Base-by-base conservation (phyloP, 2,888 invertebrate genomes). In the Ametastegia equiseti region DNA sequence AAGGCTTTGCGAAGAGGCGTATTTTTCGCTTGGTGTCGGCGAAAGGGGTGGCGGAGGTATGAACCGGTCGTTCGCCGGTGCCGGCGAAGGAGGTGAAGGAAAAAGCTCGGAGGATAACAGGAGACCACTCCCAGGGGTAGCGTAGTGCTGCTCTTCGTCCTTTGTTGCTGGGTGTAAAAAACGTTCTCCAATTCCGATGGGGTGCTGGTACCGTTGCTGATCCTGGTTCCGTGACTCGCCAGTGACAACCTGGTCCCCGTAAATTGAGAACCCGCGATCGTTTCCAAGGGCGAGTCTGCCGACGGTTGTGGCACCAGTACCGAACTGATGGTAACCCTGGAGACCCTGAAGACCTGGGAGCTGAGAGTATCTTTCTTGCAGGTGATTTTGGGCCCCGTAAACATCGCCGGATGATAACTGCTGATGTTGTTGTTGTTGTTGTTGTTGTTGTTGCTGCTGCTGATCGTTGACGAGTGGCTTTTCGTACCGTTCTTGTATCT, bases 31-130 rank as follows among this genome's bases (percentile, higher is more conserved):
- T 11, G 90, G 89, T 19, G 88, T 89, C 83, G 90, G 91, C 81
- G 94, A 93, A 90, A 94, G 94, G 88, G 94, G 94, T 87, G 95
- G 92, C 89, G 95, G 95, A 77, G 95, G 94, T 86, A 95, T 94
- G 88, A 93, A 93, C 73, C 93, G 91, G 86, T 93, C 93, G 88
- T 92, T 92, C 50, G 93, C 92, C 23, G 94, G 94, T 81, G 94
- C 94, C 80, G 94, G 94, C 75, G 93, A 93, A 33, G 94, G 94
- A 80, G 94, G 94, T 54, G 91, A 91, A 83, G 93, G 93, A 90
- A 93, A 92, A 82, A 93, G 93, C 85, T 93, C 92, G 91, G 94
- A 93, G 90, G 93, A 93, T 93, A 91, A 90, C n/a, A 88, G 85
- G 45, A 75, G 27, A 54, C 75, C 80, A n/a, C n/a, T n/a, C 45